Percentiles rank a stretch among this genome's conserved stretches.
phyloP scores from a whole-genome alignment of 2,113 vertebrate species.

The Peromyscus leucopus region DNA sequence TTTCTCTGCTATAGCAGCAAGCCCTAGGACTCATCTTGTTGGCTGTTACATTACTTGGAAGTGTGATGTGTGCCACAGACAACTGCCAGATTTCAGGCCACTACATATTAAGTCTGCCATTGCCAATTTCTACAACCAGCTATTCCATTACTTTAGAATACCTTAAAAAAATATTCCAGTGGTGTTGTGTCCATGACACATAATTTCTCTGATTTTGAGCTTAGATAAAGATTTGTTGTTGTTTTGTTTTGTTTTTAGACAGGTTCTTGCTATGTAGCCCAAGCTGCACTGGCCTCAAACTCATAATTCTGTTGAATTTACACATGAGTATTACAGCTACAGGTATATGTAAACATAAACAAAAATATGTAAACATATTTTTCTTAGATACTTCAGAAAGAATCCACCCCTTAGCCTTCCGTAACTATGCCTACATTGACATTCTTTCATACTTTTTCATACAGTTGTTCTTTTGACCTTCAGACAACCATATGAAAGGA shows the following conservation, averaged over 20 bases:
- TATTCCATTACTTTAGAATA: not conserved
- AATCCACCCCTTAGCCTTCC: not conserved
- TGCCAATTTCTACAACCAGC: not conserved
- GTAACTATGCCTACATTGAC: not conserved
- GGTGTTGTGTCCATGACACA: not conserved
- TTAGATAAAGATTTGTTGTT: not conserved
- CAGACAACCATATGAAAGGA: not conserved
- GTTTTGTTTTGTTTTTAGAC: not conserved
- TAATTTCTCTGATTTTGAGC: not conserved
- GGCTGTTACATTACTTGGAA: not conserved
- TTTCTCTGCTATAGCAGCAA: not conserved
- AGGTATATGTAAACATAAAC: not conserved
- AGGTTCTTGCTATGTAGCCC: not conserved
- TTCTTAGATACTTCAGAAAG: not conserved
- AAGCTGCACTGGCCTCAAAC: not conserved
- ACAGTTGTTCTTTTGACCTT: not conserved
- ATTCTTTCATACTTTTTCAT: not conserved
- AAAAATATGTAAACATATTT: too few relatives aligned
- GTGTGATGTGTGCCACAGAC: not conserved
- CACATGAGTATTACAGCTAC: not conserved
- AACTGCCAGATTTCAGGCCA: not conserved
- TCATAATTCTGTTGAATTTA: not conserved
- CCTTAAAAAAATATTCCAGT: constrained; percentile 11
- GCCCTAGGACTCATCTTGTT: not conserved
- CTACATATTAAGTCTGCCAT: too few relatives aligned